phyloP scores from a whole-genome alignment of 2,113 vertebrate genomes.

The Coryphaenoides rupestris region DNA sequence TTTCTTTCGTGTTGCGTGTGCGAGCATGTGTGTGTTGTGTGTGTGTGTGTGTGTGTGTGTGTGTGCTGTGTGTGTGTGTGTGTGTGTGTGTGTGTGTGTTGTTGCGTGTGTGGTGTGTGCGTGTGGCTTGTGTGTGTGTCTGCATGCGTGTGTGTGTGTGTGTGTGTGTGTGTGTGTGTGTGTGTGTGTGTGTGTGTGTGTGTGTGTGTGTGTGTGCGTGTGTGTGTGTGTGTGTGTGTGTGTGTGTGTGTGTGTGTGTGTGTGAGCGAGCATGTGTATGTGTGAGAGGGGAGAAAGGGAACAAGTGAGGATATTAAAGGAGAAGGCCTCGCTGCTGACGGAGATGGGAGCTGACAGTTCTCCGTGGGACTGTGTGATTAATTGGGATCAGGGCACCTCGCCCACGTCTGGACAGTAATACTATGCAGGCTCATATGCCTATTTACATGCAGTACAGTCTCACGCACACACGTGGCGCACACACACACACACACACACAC shows the following conservation, averaged over 20 bases:
- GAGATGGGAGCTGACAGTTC: slow-evolving; percentile 88
- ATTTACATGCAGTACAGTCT: slow-evolving; percentile 78
- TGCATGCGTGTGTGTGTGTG: slow-evolving; percentile 38
- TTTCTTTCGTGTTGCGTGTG: too few species aligned
- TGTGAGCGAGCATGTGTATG: background rate
- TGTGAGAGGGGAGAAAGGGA: slow-evolving; percentile 6
- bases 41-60: too few species aligned
- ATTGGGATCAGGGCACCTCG: slow-evolving; percentile 92
- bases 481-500: slow-evolving; percentile 9
- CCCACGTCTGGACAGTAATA: slow-evolving; percentile 77
- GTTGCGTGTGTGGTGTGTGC: slow-evolving; percentile 14
- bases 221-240: slow-evolving; percentile 23
- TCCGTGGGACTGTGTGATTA: slow-evolving; percentile 89
- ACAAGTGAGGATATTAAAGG: slow-evolving; percentile 60
- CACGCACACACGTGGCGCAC: slow-evolving; percentile 24
- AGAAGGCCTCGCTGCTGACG: slow-evolving; percentile 73
- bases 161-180: slow-evolving; percentile 16
- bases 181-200: too few species aligned
- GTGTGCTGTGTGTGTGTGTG: background rate
- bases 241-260: slow-evolving; percentile 22
- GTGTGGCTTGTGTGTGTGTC: too few species aligned
- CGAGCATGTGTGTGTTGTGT: too few species aligned
- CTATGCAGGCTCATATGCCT: slow-evolving; percentile 80
- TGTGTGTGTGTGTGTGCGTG: too few species aligned
- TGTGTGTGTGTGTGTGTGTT: slow-evolving; percentile 43